Percentiles rank a stretch among this genome's conserved stretches.
These are phyloP conservation scores for Gymnobelideus leadbeateri DNA, from an alignment of 2,113 vertebrate genomes.

Conservation along the genomic window DNA sequence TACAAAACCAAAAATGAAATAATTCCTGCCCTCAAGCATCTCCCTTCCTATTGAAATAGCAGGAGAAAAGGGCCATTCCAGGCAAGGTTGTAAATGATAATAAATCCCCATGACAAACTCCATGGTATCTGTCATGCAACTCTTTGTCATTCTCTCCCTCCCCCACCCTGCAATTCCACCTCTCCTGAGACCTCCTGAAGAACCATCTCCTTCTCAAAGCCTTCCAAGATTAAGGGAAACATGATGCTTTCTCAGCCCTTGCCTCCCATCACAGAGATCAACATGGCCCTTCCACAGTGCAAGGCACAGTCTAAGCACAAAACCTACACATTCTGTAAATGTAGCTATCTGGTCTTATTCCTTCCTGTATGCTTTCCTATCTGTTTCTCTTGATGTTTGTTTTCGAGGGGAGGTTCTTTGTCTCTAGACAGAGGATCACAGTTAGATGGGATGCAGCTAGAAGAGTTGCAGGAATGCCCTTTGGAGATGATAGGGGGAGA, in stretches of 20 bases:
- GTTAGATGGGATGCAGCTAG: slow-evolving; percentile 29
- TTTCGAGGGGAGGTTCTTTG: slow-evolving; percentile 16
- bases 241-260: background rate
- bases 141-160: slow-evolving; percentile 11
- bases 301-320: background rate
- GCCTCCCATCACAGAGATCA: background rate
- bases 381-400: slow-evolving; percentile 12
- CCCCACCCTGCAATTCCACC: background rate
- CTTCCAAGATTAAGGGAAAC: slow-evolving; percentile 15
- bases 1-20: background rate
- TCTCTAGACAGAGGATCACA: slow-evolving; percentile 10
- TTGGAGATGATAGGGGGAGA: slow-evolving; percentile 26
- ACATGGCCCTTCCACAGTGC: background rate
- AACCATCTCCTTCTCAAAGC: background rate
- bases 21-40: background rate
- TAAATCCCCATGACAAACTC: background rate
- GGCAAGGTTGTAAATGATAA: background rate
- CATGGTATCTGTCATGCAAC: background rate
- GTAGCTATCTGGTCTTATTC: slow-evolving; percentile 22
- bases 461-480: slow-evolving; percentile 22
- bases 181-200: background rate
- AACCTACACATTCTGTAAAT: background rate
- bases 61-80: background rate
- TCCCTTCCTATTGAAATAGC: background rate
- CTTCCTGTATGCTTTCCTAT: slow-evolving; percentile 17